These are phyloP conservation scores for Mythimna pallens DNA, from an alignment of 2,888 invertebrate species.

Conservation along the genomic window DNA sequence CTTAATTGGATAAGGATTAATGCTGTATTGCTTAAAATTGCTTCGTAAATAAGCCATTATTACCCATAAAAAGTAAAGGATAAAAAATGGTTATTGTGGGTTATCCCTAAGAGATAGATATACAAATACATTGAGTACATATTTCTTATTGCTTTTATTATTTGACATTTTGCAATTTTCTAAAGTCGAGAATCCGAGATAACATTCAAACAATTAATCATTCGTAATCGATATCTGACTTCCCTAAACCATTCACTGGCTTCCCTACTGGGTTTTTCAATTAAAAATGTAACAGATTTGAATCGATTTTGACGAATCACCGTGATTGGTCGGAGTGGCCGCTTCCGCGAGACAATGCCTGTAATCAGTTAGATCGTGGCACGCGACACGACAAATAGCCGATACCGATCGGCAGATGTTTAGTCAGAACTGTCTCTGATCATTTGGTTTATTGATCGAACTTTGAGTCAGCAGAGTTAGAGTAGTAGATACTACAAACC, in stretches of 20 bases:
- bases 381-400: constrained; percentile 81
- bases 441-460: constrained; percentile 56
- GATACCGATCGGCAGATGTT: constrained; percentile 84
- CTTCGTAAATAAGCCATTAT: too few species aligned
- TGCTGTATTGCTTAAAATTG: too few species aligned
- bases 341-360: constrained; percentile 78
- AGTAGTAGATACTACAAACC: neutral
- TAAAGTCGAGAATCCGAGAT: constrained; percentile 58
- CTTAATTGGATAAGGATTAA: too few species aligned
- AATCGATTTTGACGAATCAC: constrained; percentile 84
- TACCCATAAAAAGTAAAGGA: too few species aligned
- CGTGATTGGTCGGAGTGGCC: constrained; percentile 72
- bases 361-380: constrained; percentile 77
- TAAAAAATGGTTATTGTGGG: too few species aligned
- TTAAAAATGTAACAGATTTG: constrained; percentile 83
- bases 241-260: constrained; percentile 70
- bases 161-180: too few species aligned
- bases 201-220: constrained; percentile 77
- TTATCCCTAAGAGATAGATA: too few species aligned
- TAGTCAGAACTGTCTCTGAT: constrained; percentile 56
- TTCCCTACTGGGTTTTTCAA: constrained; percentile 74
- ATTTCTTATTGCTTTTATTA: too few species aligned
- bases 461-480: constrained; percentile 23
- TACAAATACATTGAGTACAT: too few species aligned
- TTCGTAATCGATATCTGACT: constrained; percentile 74